Evolutionary conservation across 1,140 invertebrate genomes (phyloP), one percentile per base, ranked within the genome.

Genomic region (Zaprionus lachaisei): DNA sequence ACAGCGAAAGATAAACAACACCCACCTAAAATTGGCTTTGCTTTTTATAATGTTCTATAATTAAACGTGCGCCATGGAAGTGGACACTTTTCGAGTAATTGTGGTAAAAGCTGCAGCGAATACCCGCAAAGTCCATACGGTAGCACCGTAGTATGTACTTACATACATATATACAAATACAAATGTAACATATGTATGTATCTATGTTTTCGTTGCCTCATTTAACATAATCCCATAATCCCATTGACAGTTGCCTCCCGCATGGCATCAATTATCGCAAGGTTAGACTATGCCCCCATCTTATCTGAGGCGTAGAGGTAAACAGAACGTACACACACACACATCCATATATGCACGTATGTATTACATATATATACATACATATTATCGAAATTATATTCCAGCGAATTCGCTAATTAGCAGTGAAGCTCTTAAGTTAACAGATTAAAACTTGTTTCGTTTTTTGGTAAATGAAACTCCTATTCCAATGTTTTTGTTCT

Each of bases 141-240:
- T 55, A 28, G 7, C 6, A 9, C 51, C 12, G 1, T 55, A 4
- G 34, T 60, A 14, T 12, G 17, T 28, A 2, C 28, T 31, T 37
- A 56, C 34, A 47, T 57, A 55, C n/a, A n/a, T n/a, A n/a, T n/a
- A 31, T 9, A 31, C 11, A 58, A 5, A 34, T 9, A 14, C 55
- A 41, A 37, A 77, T 61, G 67, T 17, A 62, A 69, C 15, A 26
- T 5, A 47, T 47, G 41, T 44, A 57, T 57, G 41, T 44, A 57
- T 57, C 56, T 57, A 56, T 72, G n/a, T 47, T 60, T 24, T 37
- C 55, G 61, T 31, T 69, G 67, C 55, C 72, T 73, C 77, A 86
- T 82, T 85, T 56, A 77, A 69, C 69, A 34, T 69, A 83, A 77
- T 77, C 83, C 69, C 61, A 15, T 76, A 55, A 67, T 73, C 58